phyloP scores from a whole-genome alignment of 2,113 vertebrate genomes.

The Galbula dea region DNA sequence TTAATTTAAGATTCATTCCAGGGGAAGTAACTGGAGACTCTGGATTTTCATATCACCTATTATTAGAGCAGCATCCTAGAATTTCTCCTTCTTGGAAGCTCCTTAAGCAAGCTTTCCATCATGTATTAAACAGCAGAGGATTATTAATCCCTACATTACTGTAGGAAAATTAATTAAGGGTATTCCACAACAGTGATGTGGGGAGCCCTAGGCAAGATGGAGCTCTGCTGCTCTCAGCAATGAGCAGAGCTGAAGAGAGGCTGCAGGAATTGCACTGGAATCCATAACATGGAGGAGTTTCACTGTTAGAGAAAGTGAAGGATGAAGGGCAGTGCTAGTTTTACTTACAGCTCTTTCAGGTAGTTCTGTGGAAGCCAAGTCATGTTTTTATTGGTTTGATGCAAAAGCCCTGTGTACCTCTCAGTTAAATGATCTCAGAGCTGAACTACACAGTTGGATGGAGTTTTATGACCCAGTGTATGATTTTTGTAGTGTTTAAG shows the following conservation, averaged over 20 bases:
- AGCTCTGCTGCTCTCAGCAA: neutral
- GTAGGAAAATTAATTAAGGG: neutral
- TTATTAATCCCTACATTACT: neutral
- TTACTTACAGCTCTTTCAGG: neutral
- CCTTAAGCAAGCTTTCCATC: neutral
- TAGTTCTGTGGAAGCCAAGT: neutral
- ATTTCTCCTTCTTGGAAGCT: neutral
- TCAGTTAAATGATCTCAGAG: rapidly evolving
- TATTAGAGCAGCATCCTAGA: neutral
- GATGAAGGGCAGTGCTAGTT: rapidly evolving
- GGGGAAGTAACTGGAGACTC: neutral
- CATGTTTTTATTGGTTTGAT: neutral
- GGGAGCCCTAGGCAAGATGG: neutral
- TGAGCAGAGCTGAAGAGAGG: neutral
- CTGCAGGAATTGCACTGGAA: neutral
- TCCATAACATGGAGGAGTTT: rapidly evolving
- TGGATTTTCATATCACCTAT: neutral
- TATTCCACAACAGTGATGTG: neutral
- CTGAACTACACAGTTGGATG: rapidly evolving
- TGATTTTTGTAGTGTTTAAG: neutral
- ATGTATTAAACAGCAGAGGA: neutral
- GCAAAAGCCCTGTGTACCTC: neutral
- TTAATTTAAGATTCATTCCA: neutral
- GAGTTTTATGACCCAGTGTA: neutral
- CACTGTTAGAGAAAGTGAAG: rapidly evolving